Base-by-base conservation (phyloP, 53 echinoderm and acorn worm species). In the Paracentrotus lividus region DNA sequence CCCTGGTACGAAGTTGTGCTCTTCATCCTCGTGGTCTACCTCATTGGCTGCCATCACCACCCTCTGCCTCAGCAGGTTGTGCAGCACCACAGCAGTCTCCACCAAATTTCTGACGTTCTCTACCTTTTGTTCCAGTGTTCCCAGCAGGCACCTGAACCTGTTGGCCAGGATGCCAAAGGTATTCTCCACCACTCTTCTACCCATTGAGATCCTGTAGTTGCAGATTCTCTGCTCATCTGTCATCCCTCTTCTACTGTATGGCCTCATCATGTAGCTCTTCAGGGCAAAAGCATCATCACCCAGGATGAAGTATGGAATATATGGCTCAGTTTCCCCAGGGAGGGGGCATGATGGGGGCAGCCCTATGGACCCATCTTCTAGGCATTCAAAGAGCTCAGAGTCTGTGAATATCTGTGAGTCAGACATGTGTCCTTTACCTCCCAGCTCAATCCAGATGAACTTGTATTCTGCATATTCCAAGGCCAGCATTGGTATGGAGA, bases 101-200 rank as follows among this genome's bases (percentile, higher is more conserved):
- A 86, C 7, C 10, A 86, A 27, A 33, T 36, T 45, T 12, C 85
- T 3, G 14, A 92, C 94, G 10, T 31, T 84, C 15, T 65, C 68
- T 1, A 68, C 40, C 24, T 81, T 14, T 60, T 85, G 86, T 60
- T 93, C 32, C 55, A 94, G 45, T 38, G 92, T 94, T 13, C 55
- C 78, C 23, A 94, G 94, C 13, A 93, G 84, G 24, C 86, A 93
- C 33, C 56, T n/a, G 32, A 85, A 93, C 34, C 93, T 49, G 44
- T 38, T 69, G 2, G 95, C 88, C 64, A 95, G 78, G 42, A 93
- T 95, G 10, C 95, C 95, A 67, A 95, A 95, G 44, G 95, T 77
- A 77, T 93, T 93, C 36, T 93, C 93, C 33, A 89, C 93, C 14
- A 36, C 81, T 32, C 49, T n/a, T n/a, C n/a, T n/a, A n/a, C n/a